These are phyloP conservation scores for Gadopsis bispinosus DNA, from an alignment of 2,797 vertebrate species.

Conservation along the genomic window DNA sequence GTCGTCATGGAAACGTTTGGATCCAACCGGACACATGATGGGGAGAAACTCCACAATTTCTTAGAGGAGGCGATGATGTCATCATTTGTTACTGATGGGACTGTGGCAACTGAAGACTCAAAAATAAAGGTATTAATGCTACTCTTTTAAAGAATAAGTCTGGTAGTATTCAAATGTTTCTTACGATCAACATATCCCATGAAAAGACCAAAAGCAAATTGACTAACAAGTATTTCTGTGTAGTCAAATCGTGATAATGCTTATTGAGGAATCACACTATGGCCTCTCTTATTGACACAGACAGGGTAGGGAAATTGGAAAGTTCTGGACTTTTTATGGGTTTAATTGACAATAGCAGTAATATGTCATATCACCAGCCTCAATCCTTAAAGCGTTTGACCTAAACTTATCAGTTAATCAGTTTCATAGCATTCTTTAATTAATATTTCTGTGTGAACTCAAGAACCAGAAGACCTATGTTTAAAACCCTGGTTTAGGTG, in stretches of 20 bases:
- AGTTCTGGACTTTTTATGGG: accelerated
- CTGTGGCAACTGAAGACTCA: conserved; percentile 88
- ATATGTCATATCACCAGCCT: not conserved
- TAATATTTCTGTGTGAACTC: not conserved
- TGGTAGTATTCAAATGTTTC: not conserved
- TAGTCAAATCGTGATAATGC: not conserved
- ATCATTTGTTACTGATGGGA: conserved; percentile 89
- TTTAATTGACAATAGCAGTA: not conserved
- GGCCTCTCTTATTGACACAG: not conserved
- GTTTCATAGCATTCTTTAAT: not conserved
- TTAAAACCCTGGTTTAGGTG: not conserved
- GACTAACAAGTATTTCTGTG: not conserved
- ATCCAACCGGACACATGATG: conserved; percentile 87
- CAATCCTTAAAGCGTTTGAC: not conserved
- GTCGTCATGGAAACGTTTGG: conserved; percentile 95
- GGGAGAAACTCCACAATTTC: conserved; percentile 91
- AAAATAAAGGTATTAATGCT: conserved; percentile 88
- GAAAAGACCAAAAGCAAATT: not conserved
- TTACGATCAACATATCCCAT: not conserved
- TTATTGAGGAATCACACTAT: not conserved
- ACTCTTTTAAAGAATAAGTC: not conserved
- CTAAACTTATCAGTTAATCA: not conserved
- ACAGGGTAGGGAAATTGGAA: not conserved
- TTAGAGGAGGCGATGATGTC: conserved; percentile 86
- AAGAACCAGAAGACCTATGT: not conserved